Evolutionary conservation across 2,797 vertebrate genomes (phyloP).

Genomic region (Tragelaphus eurycerus): DNA sequence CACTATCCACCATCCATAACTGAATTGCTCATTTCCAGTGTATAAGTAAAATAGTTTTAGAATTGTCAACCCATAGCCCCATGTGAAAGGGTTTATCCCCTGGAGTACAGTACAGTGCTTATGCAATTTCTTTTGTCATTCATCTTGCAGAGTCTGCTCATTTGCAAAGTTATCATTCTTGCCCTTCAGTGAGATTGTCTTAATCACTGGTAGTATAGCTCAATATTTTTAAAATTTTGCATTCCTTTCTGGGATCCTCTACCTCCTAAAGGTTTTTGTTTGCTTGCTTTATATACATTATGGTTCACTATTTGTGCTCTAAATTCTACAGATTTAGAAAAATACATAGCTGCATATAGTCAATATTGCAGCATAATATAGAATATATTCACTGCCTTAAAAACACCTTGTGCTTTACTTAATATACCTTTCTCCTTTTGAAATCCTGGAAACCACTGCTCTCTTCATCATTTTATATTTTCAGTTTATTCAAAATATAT

Average conservation of each 20-base stretch:
- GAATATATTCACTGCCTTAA: neutral
- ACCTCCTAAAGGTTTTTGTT: neutral
- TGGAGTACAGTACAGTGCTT: neutral
- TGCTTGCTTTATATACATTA: neutral
- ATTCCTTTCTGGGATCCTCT: neutral
- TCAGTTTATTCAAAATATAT: neutral
- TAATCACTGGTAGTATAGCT: neutral
- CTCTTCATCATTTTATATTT: neutral
- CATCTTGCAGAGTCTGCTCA: neutral
- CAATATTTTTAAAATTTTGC: neutral
- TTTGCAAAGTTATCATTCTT: neutral
- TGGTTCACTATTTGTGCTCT: neutral
- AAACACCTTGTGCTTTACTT: neutral
- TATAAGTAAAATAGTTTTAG: neutral
- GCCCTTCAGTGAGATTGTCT: neutral
- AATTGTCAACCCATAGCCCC: neutral
- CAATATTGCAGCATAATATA: neutral
- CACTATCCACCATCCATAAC: neutral
- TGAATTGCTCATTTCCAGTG: neutral
- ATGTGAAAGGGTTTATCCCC: neutral
- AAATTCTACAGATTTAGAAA: neutral
- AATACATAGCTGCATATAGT: neutral
- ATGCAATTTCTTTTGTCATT: neutral
- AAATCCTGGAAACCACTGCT: neutral
- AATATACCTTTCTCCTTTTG: neutral